These are phyloP conservation scores for Ctenosaura bakeri DNA, from an alignment of 2,797 vertebrate species.

Conservation along the genomic window DNA sequence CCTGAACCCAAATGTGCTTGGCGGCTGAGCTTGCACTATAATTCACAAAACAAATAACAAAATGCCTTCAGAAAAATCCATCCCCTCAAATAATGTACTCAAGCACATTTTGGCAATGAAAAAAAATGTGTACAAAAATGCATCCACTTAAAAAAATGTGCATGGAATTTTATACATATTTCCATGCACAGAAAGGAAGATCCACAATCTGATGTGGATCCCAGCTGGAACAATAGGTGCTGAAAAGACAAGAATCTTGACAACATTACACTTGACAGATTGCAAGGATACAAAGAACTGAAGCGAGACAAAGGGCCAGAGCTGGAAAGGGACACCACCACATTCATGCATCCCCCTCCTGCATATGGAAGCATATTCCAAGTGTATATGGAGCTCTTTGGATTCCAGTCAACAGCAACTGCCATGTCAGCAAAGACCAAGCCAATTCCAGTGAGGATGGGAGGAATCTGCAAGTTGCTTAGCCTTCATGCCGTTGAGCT, in stretches of 20 bases:
- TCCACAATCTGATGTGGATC: neutral
- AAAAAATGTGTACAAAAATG: neutral
- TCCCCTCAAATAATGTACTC: neutral
- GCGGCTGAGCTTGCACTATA: neutral
- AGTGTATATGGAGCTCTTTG: neutral
- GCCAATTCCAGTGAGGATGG: neutral
- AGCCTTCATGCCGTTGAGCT: neutral
- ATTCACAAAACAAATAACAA: too few relatives aligned
- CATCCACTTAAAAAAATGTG: neutral
- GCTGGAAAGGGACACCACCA: neutral
- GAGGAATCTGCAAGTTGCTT: neutral
- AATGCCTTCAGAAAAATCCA: neutral
- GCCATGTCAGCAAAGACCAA: neutral
- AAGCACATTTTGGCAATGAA: neutral
- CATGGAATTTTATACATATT: neutral
- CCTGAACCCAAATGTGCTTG: neutral
- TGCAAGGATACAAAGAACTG: neutral
- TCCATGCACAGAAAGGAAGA: too few relatives aligned
- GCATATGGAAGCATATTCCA: neutral
- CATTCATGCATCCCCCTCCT: neutral
- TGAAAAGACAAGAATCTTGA: neutral
- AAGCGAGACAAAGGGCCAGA: neutral
- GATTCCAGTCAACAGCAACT: neutral
- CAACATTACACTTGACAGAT: neutral
- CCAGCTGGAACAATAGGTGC: neutral